These are phyloP conservation scores for Scaptomyza hsui DNA, from an alignment of 1,140 invertebrate species.

Conservation along the genomic window DNA sequence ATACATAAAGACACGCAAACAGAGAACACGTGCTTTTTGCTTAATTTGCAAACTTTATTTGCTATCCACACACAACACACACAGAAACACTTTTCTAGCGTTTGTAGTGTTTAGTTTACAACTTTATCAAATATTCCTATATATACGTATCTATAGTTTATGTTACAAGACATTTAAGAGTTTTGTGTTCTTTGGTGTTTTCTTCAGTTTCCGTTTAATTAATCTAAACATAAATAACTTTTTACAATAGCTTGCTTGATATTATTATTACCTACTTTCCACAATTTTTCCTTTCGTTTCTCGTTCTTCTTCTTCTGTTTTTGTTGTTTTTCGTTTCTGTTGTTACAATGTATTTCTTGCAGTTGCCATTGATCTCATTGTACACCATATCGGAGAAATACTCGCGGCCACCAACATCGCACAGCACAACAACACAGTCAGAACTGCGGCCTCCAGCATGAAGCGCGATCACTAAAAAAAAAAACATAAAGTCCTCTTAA, in stretches of 20 bases:
- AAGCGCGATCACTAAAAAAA: conserved; percentile 78
- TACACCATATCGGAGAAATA: conserved; percentile 98
- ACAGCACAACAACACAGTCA: conserved; percentile 78
- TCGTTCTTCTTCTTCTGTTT: conserved; percentile 61
- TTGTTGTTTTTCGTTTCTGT: conserved; percentile 38
- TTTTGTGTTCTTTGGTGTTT: conserved; percentile 26
- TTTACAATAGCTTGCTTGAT: conserved; percentile 51
- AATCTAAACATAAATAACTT: conserved; percentile 7
- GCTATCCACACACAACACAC: conserved; percentile 20
- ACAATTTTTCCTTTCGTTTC: conserved; percentile 46
- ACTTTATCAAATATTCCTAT: conserved; percentile 23
- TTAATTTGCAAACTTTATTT: conserved; percentile 32
- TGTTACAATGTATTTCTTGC: conserved; percentile 87
- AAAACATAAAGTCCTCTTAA: neutral
- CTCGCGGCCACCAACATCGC: conserved; percentile 85
- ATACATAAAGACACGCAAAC: conserved; percentile 8
- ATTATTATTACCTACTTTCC: conserved; percentile 33
- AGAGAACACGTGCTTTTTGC: conserved; percentile 30
- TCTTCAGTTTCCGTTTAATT: conserved; percentile 16
- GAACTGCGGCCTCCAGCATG: conserved; percentile 73
- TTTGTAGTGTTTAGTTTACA: conserved; percentile 59
- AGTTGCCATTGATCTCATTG: conserved; percentile 99
- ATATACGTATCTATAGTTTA: conserved; percentile 30
- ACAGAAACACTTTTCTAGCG: conserved; percentile 26
- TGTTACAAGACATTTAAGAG: conserved; percentile 8